Conservation (phyloP, 2,797 vertebrate species). For the Gymnodraco acuticeps region DNA sequence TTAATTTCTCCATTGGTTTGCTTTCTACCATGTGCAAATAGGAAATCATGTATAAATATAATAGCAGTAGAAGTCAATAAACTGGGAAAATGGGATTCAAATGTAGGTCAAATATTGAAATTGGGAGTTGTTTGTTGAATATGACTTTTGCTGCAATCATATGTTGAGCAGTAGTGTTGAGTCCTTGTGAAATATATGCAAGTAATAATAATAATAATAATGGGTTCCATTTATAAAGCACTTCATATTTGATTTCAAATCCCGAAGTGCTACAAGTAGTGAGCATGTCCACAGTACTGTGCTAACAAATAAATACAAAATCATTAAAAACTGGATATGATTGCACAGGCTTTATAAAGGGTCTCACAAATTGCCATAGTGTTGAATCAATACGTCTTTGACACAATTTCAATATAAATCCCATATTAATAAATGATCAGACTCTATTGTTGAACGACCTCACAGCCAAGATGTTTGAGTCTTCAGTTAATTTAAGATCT, state of each 20-base stretch:
- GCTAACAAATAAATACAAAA: slow-evolving; percentile 10
- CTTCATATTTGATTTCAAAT: too few species aligned
- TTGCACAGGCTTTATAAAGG: slow-evolving; percentile 5
- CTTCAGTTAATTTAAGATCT: not conserved
- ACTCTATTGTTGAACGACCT: slow-evolving; percentile 10
- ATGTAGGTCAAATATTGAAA: not conserved
- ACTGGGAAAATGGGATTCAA: not conserved
- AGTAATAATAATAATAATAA: too few species aligned
- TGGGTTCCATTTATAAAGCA: too few species aligned
- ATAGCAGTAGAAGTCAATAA: not conserved
- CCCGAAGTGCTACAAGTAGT: too few species aligned
- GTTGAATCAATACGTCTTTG: slow-evolving; percentile 29
- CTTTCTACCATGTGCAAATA: not conserved
- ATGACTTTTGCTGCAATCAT: not conserved
- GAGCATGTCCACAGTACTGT: too few species aligned
- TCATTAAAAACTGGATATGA: slow-evolving; percentile 6
- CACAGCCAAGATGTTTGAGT: slow-evolving; percentile 2
- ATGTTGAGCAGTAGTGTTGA: too few species aligned
- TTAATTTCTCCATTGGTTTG: not conserved
- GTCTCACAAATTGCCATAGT: slow-evolving; percentile 11
- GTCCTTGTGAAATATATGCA: too few species aligned
- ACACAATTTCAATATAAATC: slow-evolving; percentile 19
- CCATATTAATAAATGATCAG: not conserved
- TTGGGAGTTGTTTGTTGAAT: not conserved
- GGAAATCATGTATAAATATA: not conserved